Base-by-base conservation (phyloP, 2,113 vertebrate species). In the Pachycephala philippinensis region DNA sequence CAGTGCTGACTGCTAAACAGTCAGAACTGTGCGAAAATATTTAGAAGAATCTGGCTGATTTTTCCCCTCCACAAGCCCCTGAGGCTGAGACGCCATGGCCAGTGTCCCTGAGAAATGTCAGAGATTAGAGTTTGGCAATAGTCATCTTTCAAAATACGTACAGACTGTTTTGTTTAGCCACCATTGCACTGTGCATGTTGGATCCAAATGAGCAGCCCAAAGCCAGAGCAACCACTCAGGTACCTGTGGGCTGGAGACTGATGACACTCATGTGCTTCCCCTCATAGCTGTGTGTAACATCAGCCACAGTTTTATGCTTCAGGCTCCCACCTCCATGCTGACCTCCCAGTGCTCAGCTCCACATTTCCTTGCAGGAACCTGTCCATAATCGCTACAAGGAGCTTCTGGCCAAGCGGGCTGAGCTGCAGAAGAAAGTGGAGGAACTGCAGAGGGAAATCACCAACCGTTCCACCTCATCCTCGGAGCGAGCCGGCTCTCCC, bases 371-470 rank as follows among this genome's bases (percentile, higher is more conserved):
- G 4, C 87, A 99, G 99, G 99, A 99, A 80, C 99, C 99, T 4
- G 97, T 99, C 94, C 99, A 99, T 89, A 99, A 98, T 95, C 99
- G 99, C 89, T 99, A 99, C 81, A 99, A 99, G 97, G 99, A 99
- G 97, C 98, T 99, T 54, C 97, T 99, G 49, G 99, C 98, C 33
- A 99, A 99, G 96, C 98, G 99, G 5, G 98, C 98, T 0, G 99
- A 99, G 94, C 98, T 99, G 81, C 99, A 99, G 98, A 99, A 98
- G 96, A 98, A 99, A 85, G 98, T 99, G 64, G 99, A 99, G 83
- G 99, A 99, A 39, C 97, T 99, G n/a, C 99, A 99, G 95, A 97
- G 98, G 49, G 99, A 99, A 84, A 98, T 99, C 97, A 98, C 98
- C 89, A 99, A 98, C 95, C 99, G 98, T 3, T 99, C 99, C 3